phyloP scores from a whole-genome alignment of 2,888 invertebrate genomes.

The Eupeodes latifasciatus region DNA sequence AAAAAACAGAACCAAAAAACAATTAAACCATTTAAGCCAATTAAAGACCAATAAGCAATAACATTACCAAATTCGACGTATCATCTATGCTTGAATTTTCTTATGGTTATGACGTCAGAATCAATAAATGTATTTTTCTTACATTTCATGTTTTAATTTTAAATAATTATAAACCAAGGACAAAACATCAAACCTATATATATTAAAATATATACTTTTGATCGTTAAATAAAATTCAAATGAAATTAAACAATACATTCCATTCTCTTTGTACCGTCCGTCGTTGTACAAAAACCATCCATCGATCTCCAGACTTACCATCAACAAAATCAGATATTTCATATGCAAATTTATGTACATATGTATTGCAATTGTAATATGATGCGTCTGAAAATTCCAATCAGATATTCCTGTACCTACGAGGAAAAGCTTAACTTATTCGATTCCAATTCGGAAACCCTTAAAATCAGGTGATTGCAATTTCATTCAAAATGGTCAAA shows the following conservation, averaged over 20 bases:
- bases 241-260: slow-evolving; percentile 13
- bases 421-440: slow-evolving; percentile 5
- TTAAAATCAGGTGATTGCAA: slow-evolving; percentile 19
- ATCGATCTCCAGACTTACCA: slow-evolving; percentile 12
- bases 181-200: no score
- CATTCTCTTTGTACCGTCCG: not conserved
- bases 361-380: slow-evolving; percentile 57
- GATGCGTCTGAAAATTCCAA: slow-evolving; percentile 50
- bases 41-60: no score
- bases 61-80: no score
- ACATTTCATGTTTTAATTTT: no score
- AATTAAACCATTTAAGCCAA: no score
- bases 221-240: not conserved
- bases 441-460: not conserved
- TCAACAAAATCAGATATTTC: slow-evolving; percentile 44
- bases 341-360: slow-evolving; percentile 62
- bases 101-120: no score
- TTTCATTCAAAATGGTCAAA: not conserved
- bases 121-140: no score
- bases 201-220: not conserved
- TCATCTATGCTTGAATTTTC: no score
- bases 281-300: not conserved
- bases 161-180: no score
- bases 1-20: no score
- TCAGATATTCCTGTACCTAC: slow-evolving; percentile 30